phyloP scores from a whole-genome alignment of 2,113 vertebrate species.

The Ctenomys sociabilis region DNA sequence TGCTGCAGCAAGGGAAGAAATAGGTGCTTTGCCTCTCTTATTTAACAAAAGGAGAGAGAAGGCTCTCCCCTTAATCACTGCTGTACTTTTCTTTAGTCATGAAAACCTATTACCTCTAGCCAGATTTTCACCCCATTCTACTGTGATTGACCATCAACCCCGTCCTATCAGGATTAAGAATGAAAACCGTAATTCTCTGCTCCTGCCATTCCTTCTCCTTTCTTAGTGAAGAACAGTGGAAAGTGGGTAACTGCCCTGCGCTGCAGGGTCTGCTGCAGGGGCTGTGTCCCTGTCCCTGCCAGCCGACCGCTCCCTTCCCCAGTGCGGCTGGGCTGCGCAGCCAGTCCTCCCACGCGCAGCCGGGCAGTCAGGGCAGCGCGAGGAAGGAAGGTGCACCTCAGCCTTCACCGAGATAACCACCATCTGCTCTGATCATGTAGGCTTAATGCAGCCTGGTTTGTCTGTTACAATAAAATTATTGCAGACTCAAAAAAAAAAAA shows the following conservation, averaged over 20 bases:
- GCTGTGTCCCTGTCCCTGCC: too few relatives aligned
- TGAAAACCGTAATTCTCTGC: conserved; percentile 22
- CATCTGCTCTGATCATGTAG: too few relatives aligned
- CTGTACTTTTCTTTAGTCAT: neutral
- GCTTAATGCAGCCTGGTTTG: too few relatives aligned
- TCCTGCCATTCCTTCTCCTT: neutral
- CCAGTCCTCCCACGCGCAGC: too few relatives aligned
- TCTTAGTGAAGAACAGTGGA: neutral
- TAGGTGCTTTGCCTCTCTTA: neutral
- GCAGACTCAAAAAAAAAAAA: too few relatives aligned
- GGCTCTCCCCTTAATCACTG: neutral
- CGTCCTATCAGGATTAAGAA: neutral
- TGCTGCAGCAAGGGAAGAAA: neutral
- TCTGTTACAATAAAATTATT: too few relatives aligned
- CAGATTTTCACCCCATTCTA: neutral
- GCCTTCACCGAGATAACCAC: too few relatives aligned
- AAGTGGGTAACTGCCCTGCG: neutral
- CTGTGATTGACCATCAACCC: neutral
- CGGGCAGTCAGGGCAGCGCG: too few relatives aligned
- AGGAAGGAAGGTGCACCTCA: too few relatives aligned
- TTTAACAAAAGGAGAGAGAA: conserved; percentile 4
- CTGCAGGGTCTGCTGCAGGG: too few relatives aligned
- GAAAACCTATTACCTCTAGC: neutral
- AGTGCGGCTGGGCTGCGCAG: too few relatives aligned
- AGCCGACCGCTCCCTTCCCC: too few relatives aligned